Percentiles rank a stretch among this genome's conserved stretches.
These are phyloP conservation scores for Biston betularia DNA, from an alignment of 2,888 invertebrate species.

Conservation along the genomic window DNA sequence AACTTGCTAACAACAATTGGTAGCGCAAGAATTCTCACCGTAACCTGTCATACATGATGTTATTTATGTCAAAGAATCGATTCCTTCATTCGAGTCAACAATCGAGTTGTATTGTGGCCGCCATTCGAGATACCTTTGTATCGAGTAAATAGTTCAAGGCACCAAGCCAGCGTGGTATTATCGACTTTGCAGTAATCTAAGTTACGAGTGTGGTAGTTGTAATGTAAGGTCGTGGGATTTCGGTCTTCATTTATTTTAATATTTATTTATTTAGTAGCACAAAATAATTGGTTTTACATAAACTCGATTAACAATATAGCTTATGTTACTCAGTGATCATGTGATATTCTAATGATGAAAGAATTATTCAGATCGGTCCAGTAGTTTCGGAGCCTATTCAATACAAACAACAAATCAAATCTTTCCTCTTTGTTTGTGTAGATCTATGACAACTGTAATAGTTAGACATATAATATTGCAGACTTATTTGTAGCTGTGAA, in stretches of 20 bases:
- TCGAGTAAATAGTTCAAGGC: slow-evolving; percentile 34
- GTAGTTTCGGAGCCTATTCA: too few relatives aligned
- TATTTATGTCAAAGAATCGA: slow-evolving; percentile 37
- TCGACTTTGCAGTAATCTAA: slow-evolving; percentile 21
- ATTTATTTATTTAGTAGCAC: neutral
- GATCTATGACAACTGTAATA: too few relatives aligned
- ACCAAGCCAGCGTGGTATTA: slow-evolving; percentile 19
- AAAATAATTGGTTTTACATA: too few relatives aligned
- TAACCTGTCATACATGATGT: slow-evolving; percentile 36
- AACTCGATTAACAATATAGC: too few relatives aligned
- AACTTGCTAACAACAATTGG: slow-evolving; percentile 18
- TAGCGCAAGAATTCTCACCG: slow-evolving; percentile 35
- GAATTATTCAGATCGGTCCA: too few relatives aligned
- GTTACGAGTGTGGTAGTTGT: slow-evolving; percentile 2
- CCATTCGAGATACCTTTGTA: slow-evolving; percentile 30
- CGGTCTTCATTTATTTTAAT: neutral
- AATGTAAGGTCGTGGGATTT: neutral
- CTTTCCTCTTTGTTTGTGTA: too few relatives aligned
- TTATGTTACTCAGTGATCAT: too few relatives aligned
- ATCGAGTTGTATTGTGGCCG: slow-evolving; percentile 20
- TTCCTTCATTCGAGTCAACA: slow-evolving; percentile 28
- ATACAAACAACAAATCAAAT: too few relatives aligned
- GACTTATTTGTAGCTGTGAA: too few relatives aligned
- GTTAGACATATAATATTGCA: too few relatives aligned
- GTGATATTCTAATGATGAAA: too few relatives aligned